Percentiles rank a stretch among this genome's conserved stretches.
phyloP scores from a whole-genome alignment of 2,113 vertebrate species.

The Ictalurus punctatus region DNA sequence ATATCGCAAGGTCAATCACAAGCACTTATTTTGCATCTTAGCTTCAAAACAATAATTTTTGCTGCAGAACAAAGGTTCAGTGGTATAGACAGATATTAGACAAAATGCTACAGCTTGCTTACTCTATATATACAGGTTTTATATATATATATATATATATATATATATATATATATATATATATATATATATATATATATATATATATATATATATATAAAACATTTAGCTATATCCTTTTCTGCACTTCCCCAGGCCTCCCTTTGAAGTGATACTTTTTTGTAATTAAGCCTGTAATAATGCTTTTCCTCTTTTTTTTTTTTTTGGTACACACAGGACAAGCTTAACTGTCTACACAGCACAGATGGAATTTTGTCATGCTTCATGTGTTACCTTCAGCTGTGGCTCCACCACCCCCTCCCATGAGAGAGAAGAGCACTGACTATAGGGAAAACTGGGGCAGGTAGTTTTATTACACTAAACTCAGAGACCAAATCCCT shows the following conservation, averaged over 20 bases:
- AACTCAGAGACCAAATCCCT: constrained; percentile 34
- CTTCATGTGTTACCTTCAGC: constrained; percentile 35
- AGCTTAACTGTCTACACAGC: constrained; percentile 64
- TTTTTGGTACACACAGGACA: constrained; percentile 66
- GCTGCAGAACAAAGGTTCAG: neutral
- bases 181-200: no score
- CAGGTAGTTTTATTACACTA: constrained; percentile 49
- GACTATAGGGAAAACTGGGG: constrained; percentile 47
- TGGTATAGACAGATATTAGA: neutral
- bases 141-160: no score
- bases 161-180: no score
- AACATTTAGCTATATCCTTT: neutral
- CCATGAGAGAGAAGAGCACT: neutral
- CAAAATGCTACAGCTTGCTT: neutral
- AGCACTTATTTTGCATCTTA: neutral
- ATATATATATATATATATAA: no score
- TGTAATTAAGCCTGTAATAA: constrained; percentile 23
- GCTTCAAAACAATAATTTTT: no score
- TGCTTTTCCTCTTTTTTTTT: constrained; percentile 20
- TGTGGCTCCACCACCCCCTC: neutral
- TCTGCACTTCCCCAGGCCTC: constrained; percentile 16
- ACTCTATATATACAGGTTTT: neutral
- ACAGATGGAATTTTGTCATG: constrained; percentile 64
- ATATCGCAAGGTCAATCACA: neutral
- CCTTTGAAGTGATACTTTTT: constrained; percentile 16